A percentile compares a stretch with the other conserved stretches of the same genome.
These are phyloP conservation scores for Carassius auratus DNA, from an alignment of 2,113 vertebrate genomes.

Conservation along the genomic window DNA sequence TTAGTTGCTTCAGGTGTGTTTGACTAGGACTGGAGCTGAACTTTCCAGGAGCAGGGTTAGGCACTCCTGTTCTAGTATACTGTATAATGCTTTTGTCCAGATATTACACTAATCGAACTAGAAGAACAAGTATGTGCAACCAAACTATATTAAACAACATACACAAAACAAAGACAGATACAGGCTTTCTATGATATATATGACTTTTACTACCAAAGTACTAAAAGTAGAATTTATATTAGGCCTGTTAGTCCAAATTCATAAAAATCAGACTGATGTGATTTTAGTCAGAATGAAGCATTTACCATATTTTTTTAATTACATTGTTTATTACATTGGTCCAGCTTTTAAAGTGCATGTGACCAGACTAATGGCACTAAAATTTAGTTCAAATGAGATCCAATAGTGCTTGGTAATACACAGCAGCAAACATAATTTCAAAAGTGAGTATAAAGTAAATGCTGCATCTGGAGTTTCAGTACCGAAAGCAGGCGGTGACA, in stretches of 20 bases:
- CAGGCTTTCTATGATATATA: not conserved
- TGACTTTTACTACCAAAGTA: not conserved
- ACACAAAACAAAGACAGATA: not conserved
- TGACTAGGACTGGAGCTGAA: too few relatives aligned
- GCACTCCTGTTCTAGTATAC: not conserved
- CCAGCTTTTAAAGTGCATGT: not conserved
- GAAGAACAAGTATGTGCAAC: not conserved
- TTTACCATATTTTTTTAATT: not conserved
- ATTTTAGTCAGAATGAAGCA: not conserved
- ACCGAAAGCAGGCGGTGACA: not conserved
- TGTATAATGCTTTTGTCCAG: not conserved
- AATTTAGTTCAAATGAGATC: not conserved
- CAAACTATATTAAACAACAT: not conserved
- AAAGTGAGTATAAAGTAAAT: not conserved
- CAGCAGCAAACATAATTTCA: not conserved
- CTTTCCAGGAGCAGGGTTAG: too few relatives aligned
- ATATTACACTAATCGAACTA: not conserved
- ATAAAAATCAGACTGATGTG: not conserved
- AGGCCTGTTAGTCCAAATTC: too few relatives aligned
- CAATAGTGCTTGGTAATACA: not conserved
- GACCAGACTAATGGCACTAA: not conserved
- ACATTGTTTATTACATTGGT: not conserved
- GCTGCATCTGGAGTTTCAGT: not conserved
- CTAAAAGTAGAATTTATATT: not conserved
- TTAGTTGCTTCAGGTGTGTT: too few relatives aligned